Base-by-base conservation (phyloP, 2,888 invertebrate species). In the Deilephila elpenor region DNA sequence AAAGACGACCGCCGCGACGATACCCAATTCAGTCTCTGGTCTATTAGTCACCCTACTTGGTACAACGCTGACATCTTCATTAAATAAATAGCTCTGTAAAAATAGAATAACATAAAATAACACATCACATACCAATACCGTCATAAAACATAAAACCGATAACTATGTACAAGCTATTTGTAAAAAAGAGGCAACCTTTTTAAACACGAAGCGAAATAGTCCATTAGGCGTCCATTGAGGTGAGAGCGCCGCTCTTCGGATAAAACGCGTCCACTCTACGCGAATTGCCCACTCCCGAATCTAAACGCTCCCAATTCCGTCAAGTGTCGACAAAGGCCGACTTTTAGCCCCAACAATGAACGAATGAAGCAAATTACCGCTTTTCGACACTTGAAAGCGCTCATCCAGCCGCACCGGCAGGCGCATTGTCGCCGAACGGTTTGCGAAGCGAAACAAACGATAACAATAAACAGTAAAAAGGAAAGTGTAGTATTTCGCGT, bases 381-480 rank as follows among this genome's bases (percentile, higher is more conserved):
- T 89, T 91, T 93, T 92, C 86, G 91, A 88, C 90, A 86, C 92
- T 93, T 92, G 92, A 93, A 94, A 93, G 93, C 91, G 90, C 82
- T 81, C 91, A 90, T 83, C 90, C 90, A 86, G 87, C 87, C 93
- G 94, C 90, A 91, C 89, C 88, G 89, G 76, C 86, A 84, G 86
- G 85, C 89, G 82, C 89, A 89, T 93, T 93, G 92, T 93, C 85
- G 87, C 76, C 82, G 88, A 82, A 90, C 91, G 91, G 94, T 93
- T 93, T 93, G 94, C 93, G 88, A 86, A 85, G 86, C 90, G 93
- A 93, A 94, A 94, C 93, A 93, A 93, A 91, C 91, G 92, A 88
- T 90, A 89, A 93, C 94, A 94, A 93, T 94, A 94, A 94, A 94
- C 93, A 93, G 88, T 92, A 89, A 91, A 93, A 93, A 92, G 91